Evolutionary conservation across 2,797 vertebrate species (phyloP), one percentile per base, ranked within the genome.

Genomic region (Antrozous pallidus): DNA sequence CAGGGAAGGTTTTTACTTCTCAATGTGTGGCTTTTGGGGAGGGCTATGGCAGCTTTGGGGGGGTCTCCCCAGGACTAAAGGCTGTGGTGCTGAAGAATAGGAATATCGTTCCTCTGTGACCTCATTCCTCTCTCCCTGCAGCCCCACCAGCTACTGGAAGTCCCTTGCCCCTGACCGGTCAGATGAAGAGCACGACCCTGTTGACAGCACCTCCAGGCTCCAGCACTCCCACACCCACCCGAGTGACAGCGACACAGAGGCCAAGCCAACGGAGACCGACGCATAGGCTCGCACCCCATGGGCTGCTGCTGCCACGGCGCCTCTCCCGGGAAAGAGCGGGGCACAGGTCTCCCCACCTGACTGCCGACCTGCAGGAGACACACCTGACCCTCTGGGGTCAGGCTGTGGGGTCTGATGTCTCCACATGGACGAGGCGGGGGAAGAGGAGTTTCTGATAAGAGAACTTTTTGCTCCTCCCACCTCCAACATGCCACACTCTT

Each of bases 111-210:
- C 22, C 9, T 38, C 51, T 12, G 4, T 95, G 63, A 96, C 75
- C 58, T 81, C 61, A 9, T 42, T 47, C 31, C 93, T 94, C 95
- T 96, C 74, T 97, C 80, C 89, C 12, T 77, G 0, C 98, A 99
- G 99, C 98, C 99, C 99, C 58, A 97, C 98, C 40, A 97, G 97
- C 86, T 98, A 98, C 96, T 98, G 98, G 97, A 98, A 98, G 97
- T 97, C 97, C 93, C 98, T 98, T 75, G 65, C 97, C 97, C 98
- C 98, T 11, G 98, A 98, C 96, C 98, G 97, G 97, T 99, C 99
- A 61, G 99, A 99, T 17, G 99, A 99, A 54, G 99, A 99, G 95
- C 99, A 98, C 40, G 99, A 99, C 77, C 97, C 98, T 86, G 96
- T 96, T 75, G 97, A 97, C 4, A 98, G 98, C 97, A 97, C 98